Conservation (phyloP, 2,888 invertebrate genomes). For the Nebria salina region DNA sequence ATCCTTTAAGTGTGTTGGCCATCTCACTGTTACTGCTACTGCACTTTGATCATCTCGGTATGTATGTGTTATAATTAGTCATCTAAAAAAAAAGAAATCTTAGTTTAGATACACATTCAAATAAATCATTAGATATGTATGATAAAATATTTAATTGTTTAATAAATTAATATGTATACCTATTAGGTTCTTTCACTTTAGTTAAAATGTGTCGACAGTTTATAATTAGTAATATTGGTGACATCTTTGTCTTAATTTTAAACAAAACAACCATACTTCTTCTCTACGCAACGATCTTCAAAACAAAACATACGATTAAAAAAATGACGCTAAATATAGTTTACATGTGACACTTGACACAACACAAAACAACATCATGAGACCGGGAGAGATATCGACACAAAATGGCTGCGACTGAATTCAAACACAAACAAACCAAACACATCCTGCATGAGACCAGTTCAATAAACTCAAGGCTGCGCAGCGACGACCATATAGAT, state of each 20-base stretch:
- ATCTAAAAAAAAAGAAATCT: background rate
- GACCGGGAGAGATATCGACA: background rate
- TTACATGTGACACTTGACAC: slow-evolving; percentile 1
- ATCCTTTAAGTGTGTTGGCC: background rate
- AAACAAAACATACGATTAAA: background rate
- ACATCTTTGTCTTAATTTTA: background rate
- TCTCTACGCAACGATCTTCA: background rate
- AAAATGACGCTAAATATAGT: background rate
- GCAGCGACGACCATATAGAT: background rate
- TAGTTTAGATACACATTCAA: no score
- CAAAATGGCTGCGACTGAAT: background rate
- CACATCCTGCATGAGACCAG: background rate
- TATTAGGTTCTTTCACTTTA: background rate
- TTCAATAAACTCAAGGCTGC: background rate
- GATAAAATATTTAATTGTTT: no score
- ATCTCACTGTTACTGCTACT: background rate
- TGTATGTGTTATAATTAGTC: background rate
- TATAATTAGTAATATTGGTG: background rate
- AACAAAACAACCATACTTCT: background rate
- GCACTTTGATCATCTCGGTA: background rate
- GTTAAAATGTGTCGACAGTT: no score
- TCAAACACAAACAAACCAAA: background rate
- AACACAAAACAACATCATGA: background rate
- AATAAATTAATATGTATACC: background rate
- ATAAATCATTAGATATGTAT: no score